Percentiles rank a stretch among this genome's conserved stretches.
These are phyloP conservation scores for Chionodraco myersi DNA, from an alignment of 2,113 vertebrate species.

Conservation along the genomic window DNA sequence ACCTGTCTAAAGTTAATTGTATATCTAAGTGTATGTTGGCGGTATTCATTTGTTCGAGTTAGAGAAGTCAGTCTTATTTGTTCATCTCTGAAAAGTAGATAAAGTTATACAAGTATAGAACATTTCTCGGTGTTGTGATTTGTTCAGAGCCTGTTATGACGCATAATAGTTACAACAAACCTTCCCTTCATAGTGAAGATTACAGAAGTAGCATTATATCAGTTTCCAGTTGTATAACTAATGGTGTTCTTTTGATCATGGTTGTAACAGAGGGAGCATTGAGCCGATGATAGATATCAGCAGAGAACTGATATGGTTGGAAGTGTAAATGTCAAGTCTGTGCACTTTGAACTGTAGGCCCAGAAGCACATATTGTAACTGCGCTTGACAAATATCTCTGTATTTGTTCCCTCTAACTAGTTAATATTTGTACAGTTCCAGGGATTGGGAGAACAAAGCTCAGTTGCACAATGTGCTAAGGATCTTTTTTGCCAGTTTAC, in stretches of 20 bases:
- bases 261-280: constrained; percentile 2
- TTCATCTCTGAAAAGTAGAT: background rate
- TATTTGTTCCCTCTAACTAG: background rate
- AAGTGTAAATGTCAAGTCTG: background rate
- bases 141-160: no score
- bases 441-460: background rate
- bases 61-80: background rate
- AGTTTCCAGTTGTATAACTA: constrained; percentile 1
- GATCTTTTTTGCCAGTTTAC: no score
- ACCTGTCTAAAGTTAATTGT: constrained; percentile 8
- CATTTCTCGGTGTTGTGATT: no score
- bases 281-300: constrained; percentile 13
- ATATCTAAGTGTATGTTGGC: background rate
- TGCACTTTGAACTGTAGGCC: constrained; percentile 38
- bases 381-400: background rate
- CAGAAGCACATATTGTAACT: background rate
- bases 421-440: constrained; percentile 29
- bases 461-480: no score
- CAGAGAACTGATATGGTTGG: background rate
- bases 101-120: background rate
- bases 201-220: background rate
- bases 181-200: background rate
- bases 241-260: background rate
- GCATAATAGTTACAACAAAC: background rate
- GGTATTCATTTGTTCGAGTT: background rate